Percentiles rank a stretch among this genome's conserved stretches.
phyloP scores from a whole-genome alignment of 2,888 invertebrate genomes.

The Cheilosia vernalis region DNA sequence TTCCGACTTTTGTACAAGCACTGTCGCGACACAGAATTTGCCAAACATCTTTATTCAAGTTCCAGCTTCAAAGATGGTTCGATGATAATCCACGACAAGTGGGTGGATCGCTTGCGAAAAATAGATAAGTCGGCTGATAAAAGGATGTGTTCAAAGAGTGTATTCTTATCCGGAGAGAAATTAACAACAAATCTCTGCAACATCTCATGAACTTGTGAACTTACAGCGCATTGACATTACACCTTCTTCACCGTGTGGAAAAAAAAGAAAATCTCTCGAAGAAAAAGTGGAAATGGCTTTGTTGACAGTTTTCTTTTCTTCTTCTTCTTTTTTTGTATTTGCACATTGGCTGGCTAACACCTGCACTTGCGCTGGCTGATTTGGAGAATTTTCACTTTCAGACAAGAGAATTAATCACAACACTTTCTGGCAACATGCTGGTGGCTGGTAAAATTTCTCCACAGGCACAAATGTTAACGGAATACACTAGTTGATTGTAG shows the following conservation, averaged over 20 bases:
- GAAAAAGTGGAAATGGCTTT: slow-evolving; percentile 41
- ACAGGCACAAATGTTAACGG: background rate
- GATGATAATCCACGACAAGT: slow-evolving; percentile 38
- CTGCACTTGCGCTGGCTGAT: slow-evolving; percentile 42
- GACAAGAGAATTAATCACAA: slow-evolving; percentile 57
- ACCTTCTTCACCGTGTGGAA: background rate
- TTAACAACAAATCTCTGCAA: no score
- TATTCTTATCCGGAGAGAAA: background rate
- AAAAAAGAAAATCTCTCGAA: slow-evolving; percentile 11
- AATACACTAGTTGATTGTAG: slow-evolving; percentile 33
- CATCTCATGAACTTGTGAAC: slow-evolving; percentile 32
- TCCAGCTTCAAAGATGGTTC: slow-evolving; percentile 11
- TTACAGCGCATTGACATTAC: slow-evolving; percentile 6
- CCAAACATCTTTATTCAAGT: slow-evolving; percentile 26
- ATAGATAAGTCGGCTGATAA: slow-evolving; percentile 9
- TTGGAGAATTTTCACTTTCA: slow-evolving; percentile 66
- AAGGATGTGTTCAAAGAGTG: slow-evolving; percentile 9
- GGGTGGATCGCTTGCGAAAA: slow-evolving; percentile 35
- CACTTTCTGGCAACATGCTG: slow-evolving; percentile 56
- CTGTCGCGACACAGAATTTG: slow-evolving; percentile 7
- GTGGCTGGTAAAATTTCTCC: slow-evolving; percentile 47
- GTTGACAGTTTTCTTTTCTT: slow-evolving; percentile 65
- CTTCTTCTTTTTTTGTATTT: background rate
- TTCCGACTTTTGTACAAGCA: background rate
- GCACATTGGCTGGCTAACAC: slow-evolving; percentile 32